These are phyloP conservation scores for Molothrus ater DNA, from an alignment of 2,797 vertebrate genomes.

Conservation along the genomic window DNA sequence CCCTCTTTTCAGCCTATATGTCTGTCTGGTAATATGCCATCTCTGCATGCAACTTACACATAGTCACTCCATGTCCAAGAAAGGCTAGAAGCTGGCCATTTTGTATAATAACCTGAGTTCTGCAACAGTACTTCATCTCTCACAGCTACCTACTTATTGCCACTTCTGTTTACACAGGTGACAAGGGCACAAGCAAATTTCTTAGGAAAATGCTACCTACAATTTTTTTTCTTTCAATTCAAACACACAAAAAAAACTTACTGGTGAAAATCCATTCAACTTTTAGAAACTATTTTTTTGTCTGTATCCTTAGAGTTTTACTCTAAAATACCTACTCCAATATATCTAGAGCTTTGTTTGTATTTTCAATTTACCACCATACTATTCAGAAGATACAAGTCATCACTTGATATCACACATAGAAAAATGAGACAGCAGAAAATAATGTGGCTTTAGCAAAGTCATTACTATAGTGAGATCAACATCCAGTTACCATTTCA, in stretches of 20 bases:
- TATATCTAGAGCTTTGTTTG: background rate
- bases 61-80: background rate
- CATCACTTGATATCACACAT: background rate
- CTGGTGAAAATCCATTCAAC: background rate
- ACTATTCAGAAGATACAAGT: background rate
- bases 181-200: background rate
- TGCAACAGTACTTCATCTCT: background rate
- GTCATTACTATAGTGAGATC: background rate
- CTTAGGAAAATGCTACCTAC: background rate
- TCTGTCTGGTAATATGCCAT: rapidly evolving
- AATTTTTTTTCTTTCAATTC: background rate
- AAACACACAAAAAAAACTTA: background rate
- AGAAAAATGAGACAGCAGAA: background rate
- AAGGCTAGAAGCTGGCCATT: background rate
- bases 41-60: background rate
- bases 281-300: background rate
- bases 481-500: background rate
- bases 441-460: background rate
- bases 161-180: background rate
- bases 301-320: background rate
- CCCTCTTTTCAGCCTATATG: rapidly evolving
- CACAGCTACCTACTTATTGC: background rate
- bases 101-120: background rate
- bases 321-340: background rate
- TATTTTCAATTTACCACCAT: background rate